A percentile compares a stretch with the other conserved stretches of the same genome.
phyloP scores from a whole-genome alignment of 2,888 invertebrate species.

The Mythimna loreyi region DNA sequence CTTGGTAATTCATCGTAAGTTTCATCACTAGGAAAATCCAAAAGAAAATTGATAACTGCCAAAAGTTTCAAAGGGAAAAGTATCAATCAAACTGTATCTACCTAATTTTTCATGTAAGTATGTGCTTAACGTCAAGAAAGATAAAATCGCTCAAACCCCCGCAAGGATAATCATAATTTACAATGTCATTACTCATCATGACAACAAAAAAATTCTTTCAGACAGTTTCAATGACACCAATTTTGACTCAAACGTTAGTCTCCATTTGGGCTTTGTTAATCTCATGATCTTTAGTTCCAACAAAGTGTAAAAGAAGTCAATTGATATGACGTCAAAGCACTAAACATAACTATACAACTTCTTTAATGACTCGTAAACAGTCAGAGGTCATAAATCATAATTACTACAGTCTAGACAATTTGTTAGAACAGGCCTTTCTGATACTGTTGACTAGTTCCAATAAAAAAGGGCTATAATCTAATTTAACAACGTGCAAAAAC shows the following conservation, averaged over 20 bases:
- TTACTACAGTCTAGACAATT: neutral
- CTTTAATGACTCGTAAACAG: slow-evolving; percentile 14
- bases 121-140: slow-evolving; percentile 21
- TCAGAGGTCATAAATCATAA: slow-evolving; percentile 32
- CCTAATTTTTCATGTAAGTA: slow-evolving; percentile 2
- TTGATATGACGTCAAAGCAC: slow-evolving; percentile 48
- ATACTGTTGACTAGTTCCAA: slow-evolving; percentile 3
- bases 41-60: neutral
- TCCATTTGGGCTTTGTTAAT: slow-evolving; percentile 30
- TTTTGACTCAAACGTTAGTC: slow-evolving; percentile 1
- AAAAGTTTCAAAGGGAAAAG: slow-evolving; percentile 3
- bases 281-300: slow-evolving; percentile 10
- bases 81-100: slow-evolving; percentile 31
- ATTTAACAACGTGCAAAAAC: neutral
- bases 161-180: slow-evolving; percentile 25
- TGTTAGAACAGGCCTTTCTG: neutral
- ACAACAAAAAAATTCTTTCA: slow-evolving; percentile 14
- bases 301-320: slow-evolving; percentile 36
- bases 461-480: neutral
- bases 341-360: slow-evolving; percentile 21
- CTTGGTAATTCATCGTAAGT: neutral
- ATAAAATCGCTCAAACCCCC: slow-evolving; percentile 24
- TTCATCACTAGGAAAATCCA: slow-evolving; percentile 22
- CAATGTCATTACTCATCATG: slow-evolving; percentile 20
- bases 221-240: slow-evolving; percentile 13